phyloP scores from a whole-genome alignment of 2,113 vertebrate species.

The Ochotona princeps region DNA sequence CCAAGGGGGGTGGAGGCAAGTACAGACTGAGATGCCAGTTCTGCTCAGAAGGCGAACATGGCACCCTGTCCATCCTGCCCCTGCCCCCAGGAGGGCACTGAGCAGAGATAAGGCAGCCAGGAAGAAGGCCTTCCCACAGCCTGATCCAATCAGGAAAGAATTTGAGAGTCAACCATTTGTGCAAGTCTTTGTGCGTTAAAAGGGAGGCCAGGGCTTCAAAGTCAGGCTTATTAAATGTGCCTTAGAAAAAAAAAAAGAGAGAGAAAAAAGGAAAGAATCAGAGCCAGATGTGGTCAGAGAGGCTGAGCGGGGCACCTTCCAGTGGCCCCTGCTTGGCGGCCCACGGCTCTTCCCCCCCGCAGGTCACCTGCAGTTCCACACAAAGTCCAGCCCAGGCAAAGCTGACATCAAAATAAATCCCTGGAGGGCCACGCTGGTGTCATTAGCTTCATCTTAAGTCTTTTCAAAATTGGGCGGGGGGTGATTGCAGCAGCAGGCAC shows the following conservation, averaged over 20 bases:
- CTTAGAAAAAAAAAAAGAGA: conserved; percentile 93
- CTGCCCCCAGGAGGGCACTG: background rate
- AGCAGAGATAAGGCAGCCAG: conserved; percentile 53
- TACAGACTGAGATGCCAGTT: background rate
- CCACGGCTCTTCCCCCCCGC: conserved; percentile 78
- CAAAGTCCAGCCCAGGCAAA: conserved; percentile 83
- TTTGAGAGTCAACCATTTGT: conserved; percentile 90
- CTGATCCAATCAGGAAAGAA: conserved; percentile 94
- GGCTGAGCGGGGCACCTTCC: conserved; percentile 88
- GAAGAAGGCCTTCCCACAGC: conserved; percentile 80
- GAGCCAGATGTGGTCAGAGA: conserved; percentile 96
- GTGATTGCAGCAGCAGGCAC: background rate
- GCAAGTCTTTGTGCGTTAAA: conserved; percentile 92
- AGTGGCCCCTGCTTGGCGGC: conserved; percentile 82
- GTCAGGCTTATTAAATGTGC: conserved; percentile 95
- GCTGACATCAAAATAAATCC: conserved; percentile 85
- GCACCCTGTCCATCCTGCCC: conserved; percentile 12
- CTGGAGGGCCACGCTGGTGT: conserved; percentile 83
- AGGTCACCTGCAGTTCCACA: conserved; percentile 85
- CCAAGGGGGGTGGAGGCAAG: too few relatives aligned
- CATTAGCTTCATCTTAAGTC: conserved; percentile 87
- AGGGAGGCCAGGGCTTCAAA: conserved; percentile 95
- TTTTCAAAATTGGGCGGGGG: conserved; percentile 78
- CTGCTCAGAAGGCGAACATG: fast-evolving
- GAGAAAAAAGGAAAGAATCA: conserved; percentile 95